Percentiles rank a stretch among this genome's conserved stretches.
Evolutionary conservation across 1,140 invertebrate species (phyloP).

Genomic region (Dendrolimus kikuchii): DNA sequence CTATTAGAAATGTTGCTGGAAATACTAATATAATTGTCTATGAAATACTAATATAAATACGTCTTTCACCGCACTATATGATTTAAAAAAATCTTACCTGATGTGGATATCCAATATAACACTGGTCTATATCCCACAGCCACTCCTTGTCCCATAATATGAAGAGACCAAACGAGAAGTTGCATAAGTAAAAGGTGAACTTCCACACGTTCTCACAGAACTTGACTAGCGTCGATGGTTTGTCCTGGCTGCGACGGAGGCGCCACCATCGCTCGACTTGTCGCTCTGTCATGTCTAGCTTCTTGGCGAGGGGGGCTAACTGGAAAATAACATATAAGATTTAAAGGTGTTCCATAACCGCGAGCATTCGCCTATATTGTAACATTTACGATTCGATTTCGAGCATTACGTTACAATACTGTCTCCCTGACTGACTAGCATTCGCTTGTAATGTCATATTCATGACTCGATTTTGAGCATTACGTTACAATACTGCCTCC

Average conservation of each 20-base stretch:
- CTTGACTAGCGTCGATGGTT: constrained; percentile 89
- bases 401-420: too few species aligned
- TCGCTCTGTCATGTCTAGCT: constrained; percentile 87
- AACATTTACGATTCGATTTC: too few species aligned
- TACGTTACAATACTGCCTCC: too few species aligned
- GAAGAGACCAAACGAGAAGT: constrained; percentile 88
- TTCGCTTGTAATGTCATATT: too few species aligned
- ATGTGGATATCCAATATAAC: constrained; percentile 87
- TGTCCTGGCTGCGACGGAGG: constrained; percentile 85
- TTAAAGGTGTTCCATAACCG: too few species aligned
- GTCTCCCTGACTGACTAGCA: too few species aligned
- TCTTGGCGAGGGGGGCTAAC: constrained; percentile 85
- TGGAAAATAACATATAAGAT: constrained; percentile 37
- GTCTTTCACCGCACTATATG: too few species aligned
- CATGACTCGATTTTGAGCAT: too few species aligned
- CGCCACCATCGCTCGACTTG: constrained; percentile 94
- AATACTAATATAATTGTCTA: too few species aligned
- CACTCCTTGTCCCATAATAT: constrained; percentile 94
- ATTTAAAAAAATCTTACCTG: constrained; percentile 61
- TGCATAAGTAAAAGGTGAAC: constrained; percentile 88
- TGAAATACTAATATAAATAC: too few species aligned
- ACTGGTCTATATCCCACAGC: constrained; percentile 94
- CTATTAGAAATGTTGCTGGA: too few species aligned
- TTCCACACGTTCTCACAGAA: constrained; percentile 95
- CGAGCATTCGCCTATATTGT: too few species aligned